Evolutionary conservation across 2,888 invertebrate genomes (phyloP), one percentile per base, ranked within the genome.

Genomic region (Alviniconcha strummeri): DNA sequence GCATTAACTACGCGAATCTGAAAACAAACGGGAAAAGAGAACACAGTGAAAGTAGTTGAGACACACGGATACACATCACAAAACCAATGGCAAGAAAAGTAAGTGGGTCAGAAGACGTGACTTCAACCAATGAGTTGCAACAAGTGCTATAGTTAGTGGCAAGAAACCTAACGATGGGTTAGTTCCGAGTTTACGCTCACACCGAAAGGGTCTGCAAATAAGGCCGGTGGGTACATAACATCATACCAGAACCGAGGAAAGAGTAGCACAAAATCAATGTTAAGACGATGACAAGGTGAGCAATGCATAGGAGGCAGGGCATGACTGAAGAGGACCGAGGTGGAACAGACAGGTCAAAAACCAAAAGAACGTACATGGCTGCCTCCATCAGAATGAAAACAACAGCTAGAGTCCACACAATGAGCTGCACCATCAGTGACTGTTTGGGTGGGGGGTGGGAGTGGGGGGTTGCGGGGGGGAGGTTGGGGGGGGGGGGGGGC

Each of bases 1-100:
- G 99, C 99, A 96, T 99, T 99, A 95, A 99, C 99, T 96, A 99
- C 99, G 96, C 99, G 98, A 95, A 99, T 99, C 99, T 99, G 97
- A 95, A 94, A 93, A 88, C 88, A 87, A 88, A 84, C 54, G 76
- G 82, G 81, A 84, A 85, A 85, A 83, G 36, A 89, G 84, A 84
- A 84, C 72, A 74, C 80, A 83, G 36, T 76, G 76, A 86, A 82
- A 79, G 69, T 80, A 77, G 78, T 36, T 54, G 60, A 56, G 36
- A 80, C 17, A 83, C 54, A 77, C 75, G 56, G 57, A 36, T 9
- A 64, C 17, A 69, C 15, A 36, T 69, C 54, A 77, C 67, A 57
- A 81, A 67, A 75, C 77, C 55, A 82, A 57, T 9, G 76, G 13
- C n/a, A 57, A 77, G 13, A 19, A 57, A 17, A 60, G 60, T 60